These are phyloP conservation scores for Brachyistius frenatus DNA, from an alignment of 2,113 vertebrate genomes.

Conservation along the genomic window DNA sequence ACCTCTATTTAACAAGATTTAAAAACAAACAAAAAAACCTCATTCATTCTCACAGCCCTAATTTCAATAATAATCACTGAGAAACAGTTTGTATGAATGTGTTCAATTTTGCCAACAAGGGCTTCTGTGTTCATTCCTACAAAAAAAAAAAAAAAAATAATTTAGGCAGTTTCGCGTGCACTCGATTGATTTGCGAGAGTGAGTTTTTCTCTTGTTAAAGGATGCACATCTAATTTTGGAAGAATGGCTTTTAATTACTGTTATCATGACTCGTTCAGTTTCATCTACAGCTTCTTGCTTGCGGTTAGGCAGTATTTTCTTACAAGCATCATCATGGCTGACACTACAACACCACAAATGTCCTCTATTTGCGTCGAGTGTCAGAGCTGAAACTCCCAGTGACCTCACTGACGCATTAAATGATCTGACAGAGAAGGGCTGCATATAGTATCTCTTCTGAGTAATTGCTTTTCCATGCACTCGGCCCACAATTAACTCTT, in stretches of 20 bases:
- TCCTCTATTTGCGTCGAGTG: background rate
- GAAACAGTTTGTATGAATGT: background rate
- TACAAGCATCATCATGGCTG: constrained; percentile 25
- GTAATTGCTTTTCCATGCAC: background rate
- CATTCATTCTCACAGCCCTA: background rate
- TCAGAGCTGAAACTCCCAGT: background rate
- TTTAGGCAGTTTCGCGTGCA: background rate
- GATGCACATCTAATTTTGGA: constrained; percentile 19
- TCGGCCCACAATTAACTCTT: constrained; percentile 10
- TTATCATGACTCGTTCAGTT: constrained; percentile 49
- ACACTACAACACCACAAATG: background rate
- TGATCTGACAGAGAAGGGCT: background rate
- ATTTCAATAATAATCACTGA: background rate
- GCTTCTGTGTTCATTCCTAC: background rate
- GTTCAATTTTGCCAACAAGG: background rate
- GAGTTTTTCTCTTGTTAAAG: background rate
- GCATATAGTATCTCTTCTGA: background rate
- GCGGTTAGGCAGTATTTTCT: constrained; percentile 15
- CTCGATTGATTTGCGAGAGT: constrained; percentile 2
- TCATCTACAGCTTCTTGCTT: constrained; percentile 18
- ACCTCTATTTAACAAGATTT: no score
- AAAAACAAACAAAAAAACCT: background rate
- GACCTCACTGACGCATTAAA: background rate
- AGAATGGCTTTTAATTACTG: constrained; percentile 32
- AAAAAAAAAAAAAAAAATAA: background rate